Conservation (phyloP, 2,888 invertebrate genomes). For the Leptinotarsa tumamoca region DNA sequence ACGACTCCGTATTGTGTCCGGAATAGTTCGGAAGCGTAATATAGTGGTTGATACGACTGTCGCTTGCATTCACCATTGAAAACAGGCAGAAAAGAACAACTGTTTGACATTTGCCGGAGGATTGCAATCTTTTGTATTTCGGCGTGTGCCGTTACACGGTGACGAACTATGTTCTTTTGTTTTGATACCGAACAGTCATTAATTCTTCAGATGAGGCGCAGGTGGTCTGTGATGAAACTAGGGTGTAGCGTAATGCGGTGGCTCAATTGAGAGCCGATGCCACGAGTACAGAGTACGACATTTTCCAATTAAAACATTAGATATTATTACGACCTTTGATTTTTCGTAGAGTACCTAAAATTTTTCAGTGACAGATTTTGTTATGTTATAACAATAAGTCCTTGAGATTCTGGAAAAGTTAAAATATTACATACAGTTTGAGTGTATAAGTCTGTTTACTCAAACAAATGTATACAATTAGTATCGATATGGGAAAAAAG, state of each 20-base stretch:
- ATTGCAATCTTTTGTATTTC: slow-evolving; percentile 49
- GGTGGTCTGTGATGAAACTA: slow-evolving; percentile 24
- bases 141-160: slow-evolving; percentile 34
- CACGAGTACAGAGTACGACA: not conserved
- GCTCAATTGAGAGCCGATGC: not conserved
- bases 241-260: not conserved
- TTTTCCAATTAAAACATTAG: not conserved
- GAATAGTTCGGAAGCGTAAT: not conserved
- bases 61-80: slow-evolving; percentile 36
- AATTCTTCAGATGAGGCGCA: slow-evolving; percentile 17
- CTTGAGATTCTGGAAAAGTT: too few species aligned
- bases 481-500: too few species aligned
- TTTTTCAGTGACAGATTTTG: not conserved
- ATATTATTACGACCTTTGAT: too few species aligned
- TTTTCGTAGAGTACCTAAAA: too few species aligned
- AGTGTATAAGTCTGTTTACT: too few species aligned
- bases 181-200: slow-evolving; percentile 15
- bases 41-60: not conserved
- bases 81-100: slow-evolving; percentile 48
- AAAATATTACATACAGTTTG: too few species aligned
- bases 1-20: not conserved
- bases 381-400: too few species aligned
- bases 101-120: slow-evolving; percentile 50
- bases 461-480: too few species aligned
- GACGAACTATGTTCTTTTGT: slow-evolving; percentile 9